Percentiles rank a stretch among this genome's conserved stretches.
Conservation (phyloP, 2,888 invertebrate genomes). For the Parelbella ahira region DNA sequence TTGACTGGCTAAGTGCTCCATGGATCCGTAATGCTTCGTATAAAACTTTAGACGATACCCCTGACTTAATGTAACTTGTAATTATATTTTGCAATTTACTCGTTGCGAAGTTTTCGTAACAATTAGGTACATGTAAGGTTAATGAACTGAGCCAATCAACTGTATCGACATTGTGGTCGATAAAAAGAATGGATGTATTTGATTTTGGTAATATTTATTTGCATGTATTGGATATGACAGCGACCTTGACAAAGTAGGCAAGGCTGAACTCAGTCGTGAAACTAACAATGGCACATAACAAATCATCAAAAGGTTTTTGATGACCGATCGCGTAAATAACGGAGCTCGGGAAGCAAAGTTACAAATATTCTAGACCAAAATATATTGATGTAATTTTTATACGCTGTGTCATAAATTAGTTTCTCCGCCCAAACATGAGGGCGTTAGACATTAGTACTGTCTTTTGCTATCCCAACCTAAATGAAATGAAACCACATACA, state of each 20-base stretch:
- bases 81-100: slow-evolving; percentile 6
- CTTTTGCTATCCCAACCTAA: too few species aligned
- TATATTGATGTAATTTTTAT: too few species aligned
- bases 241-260: neutral
- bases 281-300: slow-evolving; percentile 3
- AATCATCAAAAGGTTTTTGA: neutral
- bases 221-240: neutral
- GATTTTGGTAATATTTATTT: neutral
- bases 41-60: too few species aligned
- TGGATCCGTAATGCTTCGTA: too few species aligned
- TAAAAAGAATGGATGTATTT: slow-evolving; percentile 14
- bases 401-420: too few species aligned
- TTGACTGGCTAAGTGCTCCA: too few species aligned
- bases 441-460: too few species aligned
- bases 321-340: neutral
- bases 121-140: slow-evolving; percentile 9
- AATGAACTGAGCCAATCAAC: slow-evolving; percentile 15
- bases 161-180: slow-evolving; percentile 14
- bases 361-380: too few species aligned
- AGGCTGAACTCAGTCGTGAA: slow-evolving; percentile 7
- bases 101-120: slow-evolving; percentile 8
- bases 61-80: slow-evolving; percentile 8
- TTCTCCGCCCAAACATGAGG: too few species aligned
- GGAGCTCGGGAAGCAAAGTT: too few species aligned
- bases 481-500: too few species aligned